Evolutionary conservation across 1,140 invertebrate genomes (phyloP), one percentile per base, ranked within the genome.

Genomic region (Drosophila varians): DNA sequence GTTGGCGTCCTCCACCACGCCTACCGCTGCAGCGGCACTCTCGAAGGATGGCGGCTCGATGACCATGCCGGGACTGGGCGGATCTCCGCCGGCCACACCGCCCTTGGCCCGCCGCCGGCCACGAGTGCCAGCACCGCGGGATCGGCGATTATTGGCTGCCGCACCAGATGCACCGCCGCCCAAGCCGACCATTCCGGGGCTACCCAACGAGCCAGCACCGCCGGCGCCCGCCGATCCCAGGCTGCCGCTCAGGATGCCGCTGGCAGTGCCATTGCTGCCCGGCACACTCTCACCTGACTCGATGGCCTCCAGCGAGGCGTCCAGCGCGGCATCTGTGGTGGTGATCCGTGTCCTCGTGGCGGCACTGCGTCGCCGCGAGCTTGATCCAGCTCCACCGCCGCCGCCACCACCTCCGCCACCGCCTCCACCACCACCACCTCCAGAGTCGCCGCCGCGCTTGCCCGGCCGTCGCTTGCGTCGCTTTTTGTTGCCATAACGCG

Each of bases 401-500:
- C 52, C 23, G 28, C 51, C 66, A 25, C 52, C 62, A 34, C 38
- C 38, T n/a, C 52, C 21, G 36, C 54, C 70, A 16, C 25, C 45
- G 4, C 46, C 38, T 3, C 62, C 74, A 14, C 64, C 71, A 4
- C 53, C 66, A 2, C 54, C 53, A 3, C 40, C 76, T 12, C 57
- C 72, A 5, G 46, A 36, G 21, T 71, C 69, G 9, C 68, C 69
- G 5, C 54, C 66, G 19, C 74, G 77, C 48, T 90, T 91, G 11
- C 79, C 78, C 3, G 88, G 77, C 19, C 88, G 72, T 12, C 89
- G 82, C 48, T 91, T 91, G 62, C 88, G 87, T 45, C 90, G 69
- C 52, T 91, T 91, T 36, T 91, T 91, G 36, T 72, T 91, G 7
- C 90, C 90, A 25, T 91, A 91, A 0, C 90, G 90, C 43, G 95